phyloP scores from a whole-genome alignment of 2,113 vertebrate genomes.

The Morone chrysops region DNA sequence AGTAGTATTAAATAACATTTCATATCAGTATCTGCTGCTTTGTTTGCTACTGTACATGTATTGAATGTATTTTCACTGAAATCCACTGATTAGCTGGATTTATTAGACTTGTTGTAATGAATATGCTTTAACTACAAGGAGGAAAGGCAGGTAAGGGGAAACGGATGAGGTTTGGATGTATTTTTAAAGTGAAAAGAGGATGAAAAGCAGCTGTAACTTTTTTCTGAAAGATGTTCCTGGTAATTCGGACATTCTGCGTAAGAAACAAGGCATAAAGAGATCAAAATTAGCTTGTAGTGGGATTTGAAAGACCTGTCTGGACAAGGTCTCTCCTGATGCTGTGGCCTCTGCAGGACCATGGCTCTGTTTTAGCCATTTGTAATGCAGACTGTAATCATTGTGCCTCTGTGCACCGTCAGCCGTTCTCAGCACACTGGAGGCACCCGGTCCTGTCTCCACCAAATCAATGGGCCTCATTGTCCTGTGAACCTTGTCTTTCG shows the following conservation, averaged over 20 bases:
- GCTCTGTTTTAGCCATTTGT: slow-evolving; percentile 77
- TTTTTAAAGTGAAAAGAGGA: background rate
- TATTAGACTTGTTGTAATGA: background rate
- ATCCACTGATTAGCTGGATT: background rate
- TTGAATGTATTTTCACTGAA: background rate
- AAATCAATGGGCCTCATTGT: slow-evolving; percentile 83
- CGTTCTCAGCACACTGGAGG: slow-evolving; percentile 63
- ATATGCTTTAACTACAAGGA: background rate
- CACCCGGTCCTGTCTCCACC: slow-evolving; percentile 78
- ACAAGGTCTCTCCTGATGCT: slow-evolving; percentile 38
- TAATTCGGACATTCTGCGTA: background rate
- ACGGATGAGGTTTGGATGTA: background rate
- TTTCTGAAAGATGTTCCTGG: background rate
- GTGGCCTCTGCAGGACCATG: slow-evolving; percentile 45
- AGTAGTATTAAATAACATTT: slow-evolving; percentile 3
- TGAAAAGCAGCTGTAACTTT: background rate
- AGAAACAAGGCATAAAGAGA: slow-evolving; percentile 13
- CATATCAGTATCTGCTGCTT: slow-evolving; percentile 14
- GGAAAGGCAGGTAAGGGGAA: background rate
- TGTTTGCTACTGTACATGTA: background rate
- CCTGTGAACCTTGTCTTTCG: slow-evolving; percentile 52
- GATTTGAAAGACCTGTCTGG: slow-evolving; percentile 3
- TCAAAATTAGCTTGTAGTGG: slow-evolving; percentile 16
- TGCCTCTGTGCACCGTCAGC: slow-evolving; percentile 74
- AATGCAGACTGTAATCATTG: slow-evolving; percentile 75